Base-by-base conservation (phyloP, 2,888 invertebrate species). In the Macaria notata region DNA sequence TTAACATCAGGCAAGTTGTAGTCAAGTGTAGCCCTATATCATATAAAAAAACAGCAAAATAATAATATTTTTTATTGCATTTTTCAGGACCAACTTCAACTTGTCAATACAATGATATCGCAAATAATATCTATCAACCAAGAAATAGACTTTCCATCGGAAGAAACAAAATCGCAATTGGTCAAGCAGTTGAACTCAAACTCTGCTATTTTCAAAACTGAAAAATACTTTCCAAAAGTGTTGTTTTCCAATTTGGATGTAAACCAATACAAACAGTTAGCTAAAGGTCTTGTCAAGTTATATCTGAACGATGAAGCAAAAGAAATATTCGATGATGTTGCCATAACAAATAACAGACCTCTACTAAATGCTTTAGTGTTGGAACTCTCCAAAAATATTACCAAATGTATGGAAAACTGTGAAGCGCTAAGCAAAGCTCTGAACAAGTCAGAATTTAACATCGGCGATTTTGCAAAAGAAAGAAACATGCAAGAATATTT, bases 21-120 rank as follows among this genome's bases (percentile, higher is more conserved):
- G n/a, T n/a, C n/a, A n/a, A n/a, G n/a, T n/a, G n/a, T n/a, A n/a
- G n/a, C n/a, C n/a, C n/a, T n/a, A n/a, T n/a, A n/a, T n/a, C n/a
- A n/a, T n/a, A n/a, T n/a, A n/a, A n/a, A n/a, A n/a, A n/a, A n/a
- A n/a, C 19, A 19, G 19, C 19, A 19, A 1, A 19, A 19, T 1
- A 19, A 19, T 19, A 19, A 19, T 36, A 36, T 2, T 36, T 2
- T 36, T 36, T 36, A 6, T 4, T 41, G n/a, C 9, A 41, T 8
- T 41, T 64, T 90, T 60, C 84, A 91, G 91, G 74, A 86, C 54
- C 76, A 84, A 8, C 64, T 91, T 1, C 75, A 87, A 0, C 68
- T 86, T 4, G 66, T 81, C 6, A 90, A 88, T 76, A 69, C 78
- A 3, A 81, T 86, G 70, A 75, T 81, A 2, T 65, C 79, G 0